Conservation (phyloP, 2,113 vertebrate species). For the Aleadryas rufinucha region DNA sequence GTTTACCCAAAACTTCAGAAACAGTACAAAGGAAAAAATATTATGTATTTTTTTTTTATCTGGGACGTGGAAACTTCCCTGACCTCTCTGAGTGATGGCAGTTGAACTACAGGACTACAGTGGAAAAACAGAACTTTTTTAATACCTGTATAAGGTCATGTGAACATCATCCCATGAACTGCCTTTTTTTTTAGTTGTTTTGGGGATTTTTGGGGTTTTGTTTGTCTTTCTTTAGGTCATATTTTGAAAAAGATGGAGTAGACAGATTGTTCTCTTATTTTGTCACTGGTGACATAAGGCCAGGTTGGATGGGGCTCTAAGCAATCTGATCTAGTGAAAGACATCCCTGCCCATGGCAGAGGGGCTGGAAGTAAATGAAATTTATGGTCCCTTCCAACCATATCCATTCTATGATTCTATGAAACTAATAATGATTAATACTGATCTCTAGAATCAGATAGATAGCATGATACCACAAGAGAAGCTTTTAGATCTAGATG, state of each 20-base stretch:
- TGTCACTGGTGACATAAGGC: background rate
- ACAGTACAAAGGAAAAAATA: background rate
- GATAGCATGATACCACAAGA: background rate
- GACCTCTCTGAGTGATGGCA: background rate
- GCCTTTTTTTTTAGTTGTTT: background rate
- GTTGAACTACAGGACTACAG: background rate
- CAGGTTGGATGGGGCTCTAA: background rate
- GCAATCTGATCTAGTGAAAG: background rate
- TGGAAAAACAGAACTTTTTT: background rate
- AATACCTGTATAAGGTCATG: background rate
- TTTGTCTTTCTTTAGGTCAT: background rate
- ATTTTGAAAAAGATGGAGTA: background rate
- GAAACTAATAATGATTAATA: background rate
- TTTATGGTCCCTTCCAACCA: background rate
- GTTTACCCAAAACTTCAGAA: background rate
- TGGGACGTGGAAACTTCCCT: background rate
- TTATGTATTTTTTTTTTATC: background rate
- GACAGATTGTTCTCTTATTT: background rate
- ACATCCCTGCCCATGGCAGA: rapidly evolving
- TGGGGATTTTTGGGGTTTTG: rapidly evolving
- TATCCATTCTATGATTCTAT: background rate
- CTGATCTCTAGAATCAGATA: background rate
- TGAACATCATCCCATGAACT: background rate
- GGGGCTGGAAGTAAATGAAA: rapidly evolving
- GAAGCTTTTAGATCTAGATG: background rate